Evolutionary conservation across 2,113 vertebrate genomes (phyloP).

Genomic region (Dasypus novemcinctus): DNA sequence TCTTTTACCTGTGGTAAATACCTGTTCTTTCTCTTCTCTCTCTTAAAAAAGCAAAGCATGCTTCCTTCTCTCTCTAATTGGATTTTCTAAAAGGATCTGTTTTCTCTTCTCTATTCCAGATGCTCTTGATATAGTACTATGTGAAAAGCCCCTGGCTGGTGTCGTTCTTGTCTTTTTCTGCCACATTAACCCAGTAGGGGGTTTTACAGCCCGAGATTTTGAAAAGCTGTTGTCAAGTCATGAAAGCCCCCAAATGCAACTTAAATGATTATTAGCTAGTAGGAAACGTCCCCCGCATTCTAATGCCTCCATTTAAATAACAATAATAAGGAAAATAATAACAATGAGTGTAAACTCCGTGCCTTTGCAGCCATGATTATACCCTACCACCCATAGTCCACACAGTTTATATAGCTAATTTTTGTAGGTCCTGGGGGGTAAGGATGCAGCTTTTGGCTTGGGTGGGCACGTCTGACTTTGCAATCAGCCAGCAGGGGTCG

Average conservation of each 20-base stretch:
- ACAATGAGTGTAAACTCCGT: slow-evolving; percentile 60
- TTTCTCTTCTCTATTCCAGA: slow-evolving; percentile 51
- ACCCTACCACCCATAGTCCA: slow-evolving; percentile 54
- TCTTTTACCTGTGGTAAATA: neutral
- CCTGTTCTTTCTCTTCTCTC: neutral
- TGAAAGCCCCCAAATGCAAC: slow-evolving; percentile 73
- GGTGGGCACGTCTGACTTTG: neutral
- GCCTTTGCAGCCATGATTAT: slow-evolving; percentile 57
- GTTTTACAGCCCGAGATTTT: slow-evolving; percentile 63
- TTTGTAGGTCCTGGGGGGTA: neutral
- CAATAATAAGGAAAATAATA: slow-evolving; percentile 74
- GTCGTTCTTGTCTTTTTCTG: slow-evolving; percentile 63
- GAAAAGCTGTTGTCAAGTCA: slow-evolving; percentile 75
- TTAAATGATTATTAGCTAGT: slow-evolving; percentile 79
- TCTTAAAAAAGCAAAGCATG: neutral
- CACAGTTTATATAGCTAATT: neutral
- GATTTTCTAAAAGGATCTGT: slow-evolving; percentile 51
- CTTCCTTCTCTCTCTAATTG: slow-evolving; percentile 51
- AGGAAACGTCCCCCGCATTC: slow-evolving; percentile 67
- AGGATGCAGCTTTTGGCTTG: neutral
- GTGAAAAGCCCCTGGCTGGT: slow-evolving; percentile 58
- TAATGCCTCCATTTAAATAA: slow-evolving; percentile 74
- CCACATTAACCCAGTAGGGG: slow-evolving; percentile 72
- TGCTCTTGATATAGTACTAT: neutral
- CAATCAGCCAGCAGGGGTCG: slow-evolving; percentile 67